Conservation (phyloP, 1,140 invertebrate genomes). For the Globodera ellingtonae region DNA sequence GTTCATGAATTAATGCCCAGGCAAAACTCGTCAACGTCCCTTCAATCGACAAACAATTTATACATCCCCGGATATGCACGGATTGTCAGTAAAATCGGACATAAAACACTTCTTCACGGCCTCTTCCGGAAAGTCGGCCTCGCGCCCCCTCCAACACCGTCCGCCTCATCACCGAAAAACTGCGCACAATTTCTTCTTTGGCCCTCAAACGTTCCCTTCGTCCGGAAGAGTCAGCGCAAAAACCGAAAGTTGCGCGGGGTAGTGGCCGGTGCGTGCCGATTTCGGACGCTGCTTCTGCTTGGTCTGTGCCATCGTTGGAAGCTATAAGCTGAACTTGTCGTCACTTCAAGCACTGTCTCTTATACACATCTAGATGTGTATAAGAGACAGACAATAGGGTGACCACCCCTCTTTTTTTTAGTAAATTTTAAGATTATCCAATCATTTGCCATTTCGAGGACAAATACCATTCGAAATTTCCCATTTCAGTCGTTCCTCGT, state of each 20-base stretch:
- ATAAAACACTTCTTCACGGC: background rate
- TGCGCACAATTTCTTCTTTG: background rate
- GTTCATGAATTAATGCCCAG: too few relatives aligned
- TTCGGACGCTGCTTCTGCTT: slow-evolving; percentile 8
- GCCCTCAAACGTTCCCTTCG: slow-evolving; percentile 11
- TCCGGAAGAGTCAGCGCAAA: slow-evolving; percentile 12
- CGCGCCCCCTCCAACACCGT: background rate
- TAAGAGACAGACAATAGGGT: too few relatives aligned
- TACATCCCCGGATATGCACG: too few relatives aligned
- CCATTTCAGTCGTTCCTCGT: too few relatives aligned
- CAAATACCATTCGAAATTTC: too few relatives aligned
- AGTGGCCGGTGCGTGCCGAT: slow-evolving; percentile 6
- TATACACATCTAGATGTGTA: too few relatives aligned
- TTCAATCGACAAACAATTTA: too few relatives aligned
- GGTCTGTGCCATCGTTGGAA: background rate
- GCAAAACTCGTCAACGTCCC: too few relatives aligned
- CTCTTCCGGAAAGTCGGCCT: background rate
- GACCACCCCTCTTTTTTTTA: too few relatives aligned
- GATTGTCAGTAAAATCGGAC: background rate
- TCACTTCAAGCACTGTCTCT: too few relatives aligned
- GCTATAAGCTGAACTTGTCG: background rate
- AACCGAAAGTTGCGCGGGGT: background rate
- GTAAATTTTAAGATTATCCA: too few relatives aligned
- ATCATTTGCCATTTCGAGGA: too few relatives aligned
- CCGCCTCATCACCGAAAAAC: background rate